Evolutionary conservation across 2,888 invertebrate genomes (phyloP), one percentile per base, ranked within the genome.

Genomic region (Orthonychiurus folsomi): DNA sequence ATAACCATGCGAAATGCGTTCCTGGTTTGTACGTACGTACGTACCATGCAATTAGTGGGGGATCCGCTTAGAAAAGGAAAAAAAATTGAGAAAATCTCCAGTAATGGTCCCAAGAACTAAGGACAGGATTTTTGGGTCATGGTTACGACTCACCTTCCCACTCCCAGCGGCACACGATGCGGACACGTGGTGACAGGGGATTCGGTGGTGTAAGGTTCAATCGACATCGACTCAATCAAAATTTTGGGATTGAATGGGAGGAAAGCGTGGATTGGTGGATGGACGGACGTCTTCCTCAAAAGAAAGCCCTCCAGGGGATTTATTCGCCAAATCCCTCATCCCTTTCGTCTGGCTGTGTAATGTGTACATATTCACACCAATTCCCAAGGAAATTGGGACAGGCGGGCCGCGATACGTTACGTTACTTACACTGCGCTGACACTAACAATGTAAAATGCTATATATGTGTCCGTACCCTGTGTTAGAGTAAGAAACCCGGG

Each of bases 171-270:
- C n/a, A n/a, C n/a, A n/a, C n/a, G n/a, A n/a, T n/a, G n/a, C n/a
- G n/a, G n/a, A n/a, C n/a, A n/a, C n/a, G n/a, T n/a, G n/a, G n/a
- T n/a, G n/a, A n/a, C n/a, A n/a, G n/a, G n/a, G n/a, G n/a, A n/a
- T n/a, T n/a, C n/a, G n/a, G n/a, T n/a, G n/a, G n/a, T n/a, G n/a
- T 37, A 37, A 37, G 37, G 37, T 37, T 37, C 37, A 37, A 37
- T 37, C 37, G 37, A 37, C 37, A 37, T 37, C 37, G 37, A 37
- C 37, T 37, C 37, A 37, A 37, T 37, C 37, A 37, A 37, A 37
- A 37, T 37, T 37, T 37, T 15, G 9, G 37, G 37, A 37, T 37
- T 37, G 37, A n/a, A n/a, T n/a, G n/a, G n/a, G n/a, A n/a, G 37
- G 37, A 37, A 37, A 9, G 37, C 37, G 15, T 37, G 37, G 9